phyloP scores from a whole-genome alignment of 2,797 vertebrate species.

The Otolemur crassicaudatus region DNA sequence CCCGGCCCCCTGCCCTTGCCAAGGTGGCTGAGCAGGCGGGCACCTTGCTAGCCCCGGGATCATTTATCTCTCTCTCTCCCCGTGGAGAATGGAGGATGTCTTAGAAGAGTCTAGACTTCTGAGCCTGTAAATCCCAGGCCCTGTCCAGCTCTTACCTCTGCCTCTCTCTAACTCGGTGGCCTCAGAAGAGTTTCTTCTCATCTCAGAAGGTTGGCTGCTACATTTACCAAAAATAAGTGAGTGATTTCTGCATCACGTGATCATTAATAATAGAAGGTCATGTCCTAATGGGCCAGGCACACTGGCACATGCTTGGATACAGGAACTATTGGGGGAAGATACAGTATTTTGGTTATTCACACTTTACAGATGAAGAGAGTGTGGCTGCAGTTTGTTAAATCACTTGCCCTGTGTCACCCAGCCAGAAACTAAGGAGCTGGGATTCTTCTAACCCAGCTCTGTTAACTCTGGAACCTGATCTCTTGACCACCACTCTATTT shows the following conservation, averaged over 20 bases:
- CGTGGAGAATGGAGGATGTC: neutral
- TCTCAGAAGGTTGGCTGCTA: neutral
- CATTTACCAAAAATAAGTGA: neutral
- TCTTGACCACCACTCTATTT: neutral
- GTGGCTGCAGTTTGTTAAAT: neutral
- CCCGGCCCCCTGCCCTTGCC: neutral
- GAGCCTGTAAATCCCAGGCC: neutral
- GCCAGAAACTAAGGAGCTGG: neutral
- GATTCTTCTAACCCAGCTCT: neutral
- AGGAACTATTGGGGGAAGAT: neutral
- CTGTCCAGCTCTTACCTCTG: fast-evolving
- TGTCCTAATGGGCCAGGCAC: fast-evolving
- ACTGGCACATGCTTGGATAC: fast-evolving
- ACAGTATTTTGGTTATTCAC: neutral
- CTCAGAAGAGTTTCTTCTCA: neutral
- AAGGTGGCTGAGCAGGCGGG: neutral
- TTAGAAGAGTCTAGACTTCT: neutral
- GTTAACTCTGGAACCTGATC: fast-evolving
- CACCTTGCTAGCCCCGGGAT: neutral
- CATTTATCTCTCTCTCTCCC: neutral
- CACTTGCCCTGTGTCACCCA: neutral
- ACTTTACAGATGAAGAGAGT: neutral
- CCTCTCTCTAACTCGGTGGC: fast-evolving
- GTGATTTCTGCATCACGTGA: fast-evolving
- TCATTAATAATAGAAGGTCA: neutral